Evolutionary conservation across 2,888 invertebrate species (phyloP).

Genomic region (Zhuqinia jingwanae): DNA sequence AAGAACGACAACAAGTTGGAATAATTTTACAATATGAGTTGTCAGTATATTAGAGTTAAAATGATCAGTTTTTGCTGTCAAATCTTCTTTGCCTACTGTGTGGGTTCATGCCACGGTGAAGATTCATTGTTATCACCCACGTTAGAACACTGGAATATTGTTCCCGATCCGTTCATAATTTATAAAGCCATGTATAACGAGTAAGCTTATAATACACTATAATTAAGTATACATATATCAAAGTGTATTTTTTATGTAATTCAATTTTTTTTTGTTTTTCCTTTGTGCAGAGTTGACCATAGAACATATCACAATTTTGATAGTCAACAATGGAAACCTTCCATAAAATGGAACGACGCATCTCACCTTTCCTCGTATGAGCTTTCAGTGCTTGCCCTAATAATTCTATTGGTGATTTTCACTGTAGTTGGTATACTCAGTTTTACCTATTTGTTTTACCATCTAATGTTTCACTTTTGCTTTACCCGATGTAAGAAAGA

Average conservation of each 20-base stretch:
- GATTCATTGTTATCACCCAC: conserved; percentile 47
- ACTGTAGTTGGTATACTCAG: conserved; percentile 30
- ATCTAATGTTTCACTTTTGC: conserved; percentile 39
- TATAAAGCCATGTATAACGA: conserved; percentile 56
- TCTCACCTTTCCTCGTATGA: conserved; percentile 17
- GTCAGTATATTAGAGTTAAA: conserved; percentile 7
- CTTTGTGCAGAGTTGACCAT: conserved; percentile 46
- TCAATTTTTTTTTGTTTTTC: not conserved
- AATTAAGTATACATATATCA: not conserved
- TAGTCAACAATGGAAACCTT: conserved; percentile 52
- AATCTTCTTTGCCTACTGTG: conserved; percentile 15
- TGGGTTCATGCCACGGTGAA: conserved; percentile 21
- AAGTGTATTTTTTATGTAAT: not conserved
- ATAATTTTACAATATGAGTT: conserved; percentile 16
- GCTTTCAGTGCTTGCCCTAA: conserved; percentile 43
- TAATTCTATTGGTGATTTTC: conserved; percentile 46
- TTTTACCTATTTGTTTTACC: conserved; percentile 41
- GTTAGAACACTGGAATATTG: conserved; percentile 61
- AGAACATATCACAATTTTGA: conserved; percentile 60
- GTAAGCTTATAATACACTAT: conserved; percentile 35
- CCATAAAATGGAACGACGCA: not conserved
- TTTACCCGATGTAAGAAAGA: not conserved
- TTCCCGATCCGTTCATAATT: conserved; percentile 53
- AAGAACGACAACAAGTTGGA: not conserved
- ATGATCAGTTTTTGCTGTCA: conserved; percentile 55